phyloP scores from a whole-genome alignment of 2,888 invertebrate genomes.

The Brachypalpus laphriformis region DNA sequence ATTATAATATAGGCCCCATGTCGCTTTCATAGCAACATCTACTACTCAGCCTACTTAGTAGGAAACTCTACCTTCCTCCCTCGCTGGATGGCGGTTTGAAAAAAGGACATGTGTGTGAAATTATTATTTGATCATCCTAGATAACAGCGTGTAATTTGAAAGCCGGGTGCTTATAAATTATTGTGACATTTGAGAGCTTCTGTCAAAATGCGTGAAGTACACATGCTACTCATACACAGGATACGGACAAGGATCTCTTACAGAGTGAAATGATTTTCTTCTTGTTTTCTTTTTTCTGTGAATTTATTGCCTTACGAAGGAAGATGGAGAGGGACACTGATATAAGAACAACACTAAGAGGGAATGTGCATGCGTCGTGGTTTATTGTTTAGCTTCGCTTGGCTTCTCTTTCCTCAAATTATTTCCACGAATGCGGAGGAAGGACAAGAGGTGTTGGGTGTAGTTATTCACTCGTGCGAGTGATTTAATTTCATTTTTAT shows the following conservation, averaged over 20 bases:
- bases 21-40: background rate
- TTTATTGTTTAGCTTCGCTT: background rate
- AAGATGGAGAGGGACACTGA: background rate
- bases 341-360: background rate
- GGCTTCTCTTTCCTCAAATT: background rate
- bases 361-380: background rate
- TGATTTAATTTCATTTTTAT: slow-evolving; percentile 7
- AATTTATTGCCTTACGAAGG: background rate
- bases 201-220: background rate
- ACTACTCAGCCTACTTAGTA: background rate
- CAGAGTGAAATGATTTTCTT: background rate
- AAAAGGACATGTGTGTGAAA: background rate
- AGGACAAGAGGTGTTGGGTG: background rate
- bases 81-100: background rate
- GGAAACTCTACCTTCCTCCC: no score
- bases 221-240: background rate
- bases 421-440: background rate
- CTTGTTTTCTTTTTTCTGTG: background rate
- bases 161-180: background rate
- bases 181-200: background rate
- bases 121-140: background rate
- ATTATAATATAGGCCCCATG: slow-evolving; percentile 14
- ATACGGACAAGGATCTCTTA: background rate
- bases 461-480: background rate
- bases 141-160: background rate